These are phyloP conservation scores for Molossus molossus DNA, from an alignment of 2,797 vertebrate genomes.

Conservation along the genomic window DNA sequence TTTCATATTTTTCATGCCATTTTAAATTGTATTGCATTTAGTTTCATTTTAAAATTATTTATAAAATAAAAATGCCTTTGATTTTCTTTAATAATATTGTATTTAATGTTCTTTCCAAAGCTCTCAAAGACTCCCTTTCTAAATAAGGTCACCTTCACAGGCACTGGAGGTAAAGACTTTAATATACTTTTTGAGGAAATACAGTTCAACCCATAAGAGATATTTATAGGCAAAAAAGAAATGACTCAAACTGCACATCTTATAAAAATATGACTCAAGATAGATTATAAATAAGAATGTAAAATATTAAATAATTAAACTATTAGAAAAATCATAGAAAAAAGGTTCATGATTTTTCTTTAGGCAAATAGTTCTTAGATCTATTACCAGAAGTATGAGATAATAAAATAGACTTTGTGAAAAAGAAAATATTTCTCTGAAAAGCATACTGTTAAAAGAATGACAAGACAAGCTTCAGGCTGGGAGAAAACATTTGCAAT, in stretches of 20 bases:
- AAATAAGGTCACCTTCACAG: background rate
- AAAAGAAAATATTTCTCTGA: background rate
- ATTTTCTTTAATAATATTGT: background rate
- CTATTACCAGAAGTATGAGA: background rate
- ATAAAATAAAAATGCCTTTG: background rate
- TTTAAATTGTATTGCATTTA: background rate
- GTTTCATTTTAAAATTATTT: background rate
- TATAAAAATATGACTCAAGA: background rate
- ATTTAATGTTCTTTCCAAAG: background rate
- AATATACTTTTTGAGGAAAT: too few relatives aligned
- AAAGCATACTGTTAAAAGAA: background rate
- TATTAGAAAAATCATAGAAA: too few relatives aligned
- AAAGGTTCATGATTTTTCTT: background rate
- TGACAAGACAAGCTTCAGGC: background rate
- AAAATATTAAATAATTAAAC: background rate
- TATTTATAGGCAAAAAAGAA: too few relatives aligned
- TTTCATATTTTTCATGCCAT: background rate
- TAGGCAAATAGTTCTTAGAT: background rate
- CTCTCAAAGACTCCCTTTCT: background rate
- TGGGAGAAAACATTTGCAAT: background rate
- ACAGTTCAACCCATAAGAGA: too few relatives aligned
- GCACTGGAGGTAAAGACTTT: too few relatives aligned
- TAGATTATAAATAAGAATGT: background rate
- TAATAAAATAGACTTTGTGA: background rate
- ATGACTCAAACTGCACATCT: too few relatives aligned